Base-by-base conservation (phyloP, 2,113 vertebrate genomes). In the Aegithalos caudatus region DNA sequence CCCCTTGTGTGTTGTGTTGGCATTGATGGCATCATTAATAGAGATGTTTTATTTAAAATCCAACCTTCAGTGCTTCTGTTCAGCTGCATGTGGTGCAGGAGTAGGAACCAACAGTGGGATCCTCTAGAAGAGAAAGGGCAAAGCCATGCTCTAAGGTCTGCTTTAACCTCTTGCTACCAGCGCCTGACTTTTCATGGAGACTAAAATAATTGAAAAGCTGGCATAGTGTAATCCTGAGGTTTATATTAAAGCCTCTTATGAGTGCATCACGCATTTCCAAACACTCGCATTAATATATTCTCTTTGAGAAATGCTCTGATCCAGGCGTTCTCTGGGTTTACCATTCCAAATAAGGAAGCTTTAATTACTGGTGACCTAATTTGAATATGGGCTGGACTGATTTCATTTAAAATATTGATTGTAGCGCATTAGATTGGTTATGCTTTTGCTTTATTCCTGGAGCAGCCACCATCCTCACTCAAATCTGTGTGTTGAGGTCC, bases 241-340 rank as follows among this genome's bases (percentile, higher is more conserved):
- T 96, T 97, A 81, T 88, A 57, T 83, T 62, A 96, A 97, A 97
- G 90, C 95, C 62, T 93, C 95, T 96, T 96, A 96, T 0, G 31
- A 16, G 69, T 5, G 29, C 90, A 88, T 94, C 65, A 38, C 0
- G 37, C 76, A 42, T 91, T 96, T 91, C 44, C 56, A 83, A 97
- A 77, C 38, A 17, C 40, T 91, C 25, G 33, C 35, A 29, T 89
- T 91, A 94, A 80, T 80, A 48, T 81, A 67, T 71, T 92, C 56
- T 33, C 56, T 77, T 38, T 3, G 29, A 81, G 76, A 86, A 86
- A 70, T 47, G 40, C 37, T n/a, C 79, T 78, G 60, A 81, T 92
- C 64, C 65, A 56, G 69, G 47, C 5, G 0, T 71, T 94, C 92
- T 69, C 58, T 76, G 62, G 12, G 28, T 78, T 89, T 86, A 16